phyloP scores from a whole-genome alignment of 2,113 vertebrate species.

The Progne subis region DNA sequence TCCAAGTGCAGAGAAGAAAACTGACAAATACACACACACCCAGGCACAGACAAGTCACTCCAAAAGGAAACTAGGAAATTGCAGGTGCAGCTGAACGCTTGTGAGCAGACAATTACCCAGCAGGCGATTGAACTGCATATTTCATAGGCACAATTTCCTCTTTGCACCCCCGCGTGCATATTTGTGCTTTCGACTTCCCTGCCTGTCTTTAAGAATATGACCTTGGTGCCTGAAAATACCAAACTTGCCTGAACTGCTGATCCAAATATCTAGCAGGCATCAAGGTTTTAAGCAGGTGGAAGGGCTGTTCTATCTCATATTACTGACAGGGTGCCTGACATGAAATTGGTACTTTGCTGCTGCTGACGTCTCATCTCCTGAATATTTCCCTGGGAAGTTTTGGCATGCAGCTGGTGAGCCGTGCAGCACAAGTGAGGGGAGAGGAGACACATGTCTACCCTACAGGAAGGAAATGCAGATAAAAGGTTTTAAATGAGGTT shows the following conservation, averaged over 20 bases:
- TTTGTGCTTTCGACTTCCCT: neutral
- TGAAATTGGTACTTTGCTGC: conserved; percentile 14
- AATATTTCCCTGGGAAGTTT: neutral
- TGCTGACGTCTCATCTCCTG: neutral
- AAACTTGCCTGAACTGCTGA: neutral
- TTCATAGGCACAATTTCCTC: neutral
- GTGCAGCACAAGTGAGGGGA: neutral
- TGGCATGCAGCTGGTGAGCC: neutral
- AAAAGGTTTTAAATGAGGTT: neutral
- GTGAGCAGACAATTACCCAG: neutral
- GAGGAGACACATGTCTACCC: neutral
- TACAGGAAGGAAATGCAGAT: neutral
- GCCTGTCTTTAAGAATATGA: neutral
- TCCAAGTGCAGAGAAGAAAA: neutral
- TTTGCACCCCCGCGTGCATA: neutral
- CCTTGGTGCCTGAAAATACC: neutral
- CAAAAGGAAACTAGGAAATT: neutral
- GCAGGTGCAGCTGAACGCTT: conserved; percentile 21
- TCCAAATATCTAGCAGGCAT: neutral
- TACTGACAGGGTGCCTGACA: neutral
- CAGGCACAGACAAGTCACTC: neutral
- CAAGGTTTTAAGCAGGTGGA: neutral
- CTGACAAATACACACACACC: neutral
- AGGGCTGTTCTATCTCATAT: neutral
- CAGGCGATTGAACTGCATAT: neutral